Evolutionary conservation across 2,797 vertebrate genomes (phyloP).

Genomic region (Mastacembelus armatus): DNA sequence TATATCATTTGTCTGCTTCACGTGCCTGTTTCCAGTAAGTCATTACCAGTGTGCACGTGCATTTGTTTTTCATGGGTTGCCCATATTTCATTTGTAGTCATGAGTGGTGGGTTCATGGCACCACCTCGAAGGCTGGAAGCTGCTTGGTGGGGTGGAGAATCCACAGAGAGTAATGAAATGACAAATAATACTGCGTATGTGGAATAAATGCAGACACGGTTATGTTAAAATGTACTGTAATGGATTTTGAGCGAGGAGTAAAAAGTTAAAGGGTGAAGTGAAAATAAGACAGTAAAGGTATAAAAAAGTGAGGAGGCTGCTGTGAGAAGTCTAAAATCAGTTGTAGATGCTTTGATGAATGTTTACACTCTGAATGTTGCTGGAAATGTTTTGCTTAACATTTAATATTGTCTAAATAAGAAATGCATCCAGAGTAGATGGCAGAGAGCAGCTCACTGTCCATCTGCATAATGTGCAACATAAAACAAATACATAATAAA

Average conservation of each 20-base stretch:
- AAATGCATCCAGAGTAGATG: background rate
- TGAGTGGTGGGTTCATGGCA: constrained; percentile 22
- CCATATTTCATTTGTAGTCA: constrained; percentile 27
- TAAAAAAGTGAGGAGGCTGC: too few relatives aligned
- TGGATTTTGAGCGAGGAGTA: background rate
- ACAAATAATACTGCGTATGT: too few relatives aligned
- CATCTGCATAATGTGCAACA: background rate
- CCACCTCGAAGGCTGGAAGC: constrained; percentile 11
- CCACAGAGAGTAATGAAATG: background rate
- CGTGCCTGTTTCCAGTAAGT: background rate
- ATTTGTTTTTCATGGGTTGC: constrained; percentile 15
- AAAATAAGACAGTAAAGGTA: too few relatives aligned
- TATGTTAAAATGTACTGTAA: background rate
- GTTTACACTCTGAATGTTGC: background rate
- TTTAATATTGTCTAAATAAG: background rate
- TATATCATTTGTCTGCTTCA: constrained; percentile 13
- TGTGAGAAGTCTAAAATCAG: too few relatives aligned
- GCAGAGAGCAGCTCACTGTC: background rate
- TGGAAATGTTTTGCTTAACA: background rate
- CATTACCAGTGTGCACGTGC: background rate
- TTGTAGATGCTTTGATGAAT: constrained; percentile 11
- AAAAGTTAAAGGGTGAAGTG: too few relatives aligned
- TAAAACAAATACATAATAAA: too few relatives aligned
- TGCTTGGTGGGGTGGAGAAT: background rate
- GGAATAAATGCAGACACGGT: too few relatives aligned